Percentiles rank a stretch among this genome's conserved stretches.
Evolutionary conservation across 92 coral and sea anemone genomes (phyloP).

Genomic region (Porites rus): DNA sequence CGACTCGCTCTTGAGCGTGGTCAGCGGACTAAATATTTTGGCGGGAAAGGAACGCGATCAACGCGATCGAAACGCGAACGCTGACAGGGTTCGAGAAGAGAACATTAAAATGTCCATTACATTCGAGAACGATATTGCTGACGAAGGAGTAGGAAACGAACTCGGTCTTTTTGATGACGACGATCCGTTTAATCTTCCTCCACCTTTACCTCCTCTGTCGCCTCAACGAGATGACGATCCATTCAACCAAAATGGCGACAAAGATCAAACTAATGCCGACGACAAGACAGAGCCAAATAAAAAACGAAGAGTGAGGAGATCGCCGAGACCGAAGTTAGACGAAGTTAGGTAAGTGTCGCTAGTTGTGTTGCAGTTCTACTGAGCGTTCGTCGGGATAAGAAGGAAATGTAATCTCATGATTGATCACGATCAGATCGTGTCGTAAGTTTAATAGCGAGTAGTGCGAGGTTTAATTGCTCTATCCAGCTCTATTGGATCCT

Average conservation of each 20-base stretch:
- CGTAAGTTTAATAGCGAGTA: no score
- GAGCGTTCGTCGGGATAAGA: not conserved
- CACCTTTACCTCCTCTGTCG: conserved; percentile 83
- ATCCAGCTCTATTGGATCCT: no score
- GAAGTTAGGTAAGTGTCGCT: conserved; percentile 72
- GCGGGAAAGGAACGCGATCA: conserved; percentile 29
- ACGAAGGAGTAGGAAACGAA: conserved; percentile 58
- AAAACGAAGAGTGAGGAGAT: conserved; percentile 69
- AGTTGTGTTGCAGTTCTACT: not conserved
- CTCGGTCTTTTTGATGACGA: conserved; percentile 79
- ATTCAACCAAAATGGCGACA: conserved; percentile 50
- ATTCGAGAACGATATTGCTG: conserved; percentile 67
- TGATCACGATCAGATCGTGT: not conserved
- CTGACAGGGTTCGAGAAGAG: not conserved
- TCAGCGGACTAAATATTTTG: conserved; percentile 49
- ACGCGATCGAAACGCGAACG: not conserved
- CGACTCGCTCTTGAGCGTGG: not conserved
- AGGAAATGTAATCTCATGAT: not conserved
- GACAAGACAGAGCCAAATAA: conserved; percentile 60
- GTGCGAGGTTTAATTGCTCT: no score
- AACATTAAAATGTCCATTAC: conserved; percentile 24
- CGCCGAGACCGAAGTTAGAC: conserved; percentile 84
- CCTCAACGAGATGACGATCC: conserved; percentile 51
- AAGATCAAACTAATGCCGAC: conserved; percentile 26
- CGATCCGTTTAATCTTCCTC: conserved; percentile 87